phyloP scores from a whole-genome alignment of 2,888 invertebrate species.

The Tiliacea citrago region DNA sequence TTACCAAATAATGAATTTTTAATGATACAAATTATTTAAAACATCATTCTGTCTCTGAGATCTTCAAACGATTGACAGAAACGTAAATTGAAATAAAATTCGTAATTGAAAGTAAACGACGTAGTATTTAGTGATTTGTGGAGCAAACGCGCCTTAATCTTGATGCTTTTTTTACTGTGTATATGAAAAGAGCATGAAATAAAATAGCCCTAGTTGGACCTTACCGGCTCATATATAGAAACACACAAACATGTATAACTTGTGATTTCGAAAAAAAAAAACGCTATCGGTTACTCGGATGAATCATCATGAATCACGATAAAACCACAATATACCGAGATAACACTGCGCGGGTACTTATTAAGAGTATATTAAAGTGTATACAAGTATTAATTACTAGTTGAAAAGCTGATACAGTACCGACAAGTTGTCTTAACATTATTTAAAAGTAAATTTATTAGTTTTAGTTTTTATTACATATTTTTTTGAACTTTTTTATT shows the following conservation, averaged over 20 bases:
- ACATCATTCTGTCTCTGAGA: no score
- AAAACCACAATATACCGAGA: slow-evolving; percentile 42
- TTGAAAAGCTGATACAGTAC: slow-evolving; percentile 23
- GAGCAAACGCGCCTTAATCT: background rate
- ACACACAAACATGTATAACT: slow-evolving; percentile 12
- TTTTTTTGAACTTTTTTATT: background rate
- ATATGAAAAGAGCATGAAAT: no score
- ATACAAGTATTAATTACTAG: slow-evolving; percentile 1
- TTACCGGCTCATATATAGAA: no score
- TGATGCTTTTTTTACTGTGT: background rate
- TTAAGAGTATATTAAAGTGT: slow-evolving; percentile 23
- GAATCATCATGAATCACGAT: slow-evolving; percentile 40
- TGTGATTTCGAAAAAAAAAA: background rate
- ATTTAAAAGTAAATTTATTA: slow-evolving; percentile 5
- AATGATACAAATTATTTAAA: no score
- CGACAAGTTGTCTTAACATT: slow-evolving; percentile 11
- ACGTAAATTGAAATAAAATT: no score
- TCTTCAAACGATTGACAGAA: background rate
- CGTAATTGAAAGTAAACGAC: no score
- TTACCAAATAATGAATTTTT: background rate
- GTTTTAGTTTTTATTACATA: slow-evolving; percentile 36
- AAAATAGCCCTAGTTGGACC: no score
- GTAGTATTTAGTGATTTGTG: background rate
- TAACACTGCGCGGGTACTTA: slow-evolving; percentile 15
- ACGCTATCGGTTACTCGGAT: slow-evolving; percentile 10